A percentile compares a stretch with the other conserved stretches of the same genome.
These are phyloP conservation scores for Aratinga solstitialis DNA, from an alignment of 2,797 vertebrate genomes.

Conservation along the genomic window DNA sequence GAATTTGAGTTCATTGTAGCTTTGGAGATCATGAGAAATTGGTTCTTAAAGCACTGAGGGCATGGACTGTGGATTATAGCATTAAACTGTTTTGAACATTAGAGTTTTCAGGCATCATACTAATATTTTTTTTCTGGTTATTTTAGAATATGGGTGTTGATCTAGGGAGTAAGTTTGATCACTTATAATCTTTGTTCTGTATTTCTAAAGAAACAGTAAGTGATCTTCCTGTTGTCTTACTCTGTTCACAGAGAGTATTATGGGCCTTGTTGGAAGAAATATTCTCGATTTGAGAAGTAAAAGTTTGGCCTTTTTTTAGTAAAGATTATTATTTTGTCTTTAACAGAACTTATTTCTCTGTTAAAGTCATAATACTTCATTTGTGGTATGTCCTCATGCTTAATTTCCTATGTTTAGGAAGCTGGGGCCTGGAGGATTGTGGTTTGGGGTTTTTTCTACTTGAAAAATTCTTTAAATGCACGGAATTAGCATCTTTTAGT, in stretches of 20 bases:
- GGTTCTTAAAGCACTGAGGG: slow-evolving; percentile 39
- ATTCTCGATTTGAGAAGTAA: not conserved
- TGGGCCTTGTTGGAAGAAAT: not conserved
- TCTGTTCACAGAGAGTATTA: not conserved
- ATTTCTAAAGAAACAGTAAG: not conserved
- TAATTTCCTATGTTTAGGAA: not conserved
- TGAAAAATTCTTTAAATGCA: not conserved
- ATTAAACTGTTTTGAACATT: slow-evolving; percentile 27
- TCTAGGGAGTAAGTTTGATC: not conserved
- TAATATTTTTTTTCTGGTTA: not conserved
- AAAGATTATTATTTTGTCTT: not conserved
- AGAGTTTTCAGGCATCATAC: slow-evolving; percentile 10
- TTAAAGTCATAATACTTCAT: not conserved
- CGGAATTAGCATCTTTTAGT: not conserved
- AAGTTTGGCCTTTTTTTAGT: not conserved
- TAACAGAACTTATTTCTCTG: not conserved
- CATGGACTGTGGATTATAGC: slow-evolving; percentile 45
- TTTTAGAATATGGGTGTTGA: slow-evolving; percentile 22
- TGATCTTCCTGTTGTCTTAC: not conserved
- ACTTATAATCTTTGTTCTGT: not conserved
- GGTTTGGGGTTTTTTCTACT: not conserved
- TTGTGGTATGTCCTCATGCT: not conserved
- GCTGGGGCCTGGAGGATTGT: not conserved
- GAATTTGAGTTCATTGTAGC: slow-evolving; percentile 36
- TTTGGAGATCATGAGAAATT: slow-evolving; percentile 61